These are phyloP conservation scores for Monopterus albus DNA, from an alignment of 2,113 vertebrate species.

Conservation along the genomic window DNA sequence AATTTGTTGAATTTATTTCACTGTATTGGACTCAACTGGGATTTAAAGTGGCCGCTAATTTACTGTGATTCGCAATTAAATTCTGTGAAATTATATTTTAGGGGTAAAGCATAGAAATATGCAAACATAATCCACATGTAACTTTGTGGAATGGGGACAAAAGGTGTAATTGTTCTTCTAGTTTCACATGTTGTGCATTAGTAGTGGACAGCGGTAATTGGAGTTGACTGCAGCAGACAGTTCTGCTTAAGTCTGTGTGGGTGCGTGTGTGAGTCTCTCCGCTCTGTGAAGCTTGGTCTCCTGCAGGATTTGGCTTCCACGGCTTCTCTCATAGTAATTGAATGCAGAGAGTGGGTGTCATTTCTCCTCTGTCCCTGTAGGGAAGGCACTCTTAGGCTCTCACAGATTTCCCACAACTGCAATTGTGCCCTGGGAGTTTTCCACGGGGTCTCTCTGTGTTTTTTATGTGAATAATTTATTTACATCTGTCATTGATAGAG, in stretches of 20 bases:
- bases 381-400: slow-evolving; percentile 70
- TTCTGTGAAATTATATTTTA: slow-evolving; percentile 58
- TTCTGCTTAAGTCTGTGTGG: slow-evolving; percentile 68
- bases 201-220: slow-evolving; percentile 74
- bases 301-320: slow-evolving; percentile 67
- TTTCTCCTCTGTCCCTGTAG: slow-evolving; percentile 77
- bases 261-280: slow-evolving; percentile 39
- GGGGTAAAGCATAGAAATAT: slow-evolving; percentile 44
- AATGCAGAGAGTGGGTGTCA: slow-evolving; percentile 79
- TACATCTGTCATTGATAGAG: slow-evolving; percentile 65
- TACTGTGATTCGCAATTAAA: slow-evolving; percentile 58
- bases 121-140: slow-evolving; percentile 63
- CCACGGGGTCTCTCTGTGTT: slow-evolving; percentile 40
- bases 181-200: slow-evolving; percentile 78
- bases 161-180: slow-evolving; percentile 59
- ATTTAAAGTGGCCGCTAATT: slow-evolving; percentile 61
- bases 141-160: slow-evolving; percentile 33
- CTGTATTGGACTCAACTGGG: slow-evolving; percentile 19
- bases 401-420: slow-evolving; percentile 81
- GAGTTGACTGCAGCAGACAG: slow-evolving; percentile 77
- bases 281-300: slow-evolving; percentile 47
- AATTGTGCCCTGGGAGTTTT: slow-evolving; percentile 66
- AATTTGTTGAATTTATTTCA: slow-evolving; percentile 54
- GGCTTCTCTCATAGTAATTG: slow-evolving; percentile 73
- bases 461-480: slow-evolving; percentile 79